Base-by-base conservation (phyloP, 2,797 vertebrate species). In the Enteromius argenteus region DNA sequence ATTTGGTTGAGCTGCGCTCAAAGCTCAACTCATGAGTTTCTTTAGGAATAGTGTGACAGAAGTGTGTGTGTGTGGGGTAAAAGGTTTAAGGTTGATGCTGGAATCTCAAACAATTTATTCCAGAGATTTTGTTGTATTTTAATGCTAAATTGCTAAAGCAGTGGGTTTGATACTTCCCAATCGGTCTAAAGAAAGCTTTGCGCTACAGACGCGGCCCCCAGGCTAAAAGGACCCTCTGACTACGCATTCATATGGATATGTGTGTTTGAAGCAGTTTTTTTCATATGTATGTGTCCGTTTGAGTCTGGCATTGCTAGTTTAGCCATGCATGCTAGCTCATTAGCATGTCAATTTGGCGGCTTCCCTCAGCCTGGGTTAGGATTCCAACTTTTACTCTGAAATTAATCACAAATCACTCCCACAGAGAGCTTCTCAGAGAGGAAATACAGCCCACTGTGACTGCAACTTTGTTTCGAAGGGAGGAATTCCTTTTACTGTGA, bases 221-320 rank as follows among this genome's bases (percentile, higher is more conserved):
- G 69, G 39, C 60, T 84, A 27, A 85, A 80, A 85, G 58, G 73
- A 80, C 74, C 39, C 66, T 80, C 76, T 32, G 79, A 64, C 80
- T 80, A 32, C 5, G 51, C 77, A 87, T 87, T 89, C 85, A 87
- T 86, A 86, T 88, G 85, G 79, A 89, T 86, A 89, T 89, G 67
- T 81, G 68, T 46, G 82, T 87, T 73, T 82, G 80, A 84, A 78
- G 66, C 19, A 1, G 4, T 72, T 82, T 72, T 84, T 79, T 80
- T 79, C 56, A 53, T 74, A 67, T 80, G 58, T 14, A 80, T 80
- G 69, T 73, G 62, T 51, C 19, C 5, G 19, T 71, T 84, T 71
- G 23, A 69, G 64, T 56, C 71, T n/a, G 49, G 23, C 49, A 13
- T 60, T n/a, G 37, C 51, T 35, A 79, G 51, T 83, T 82, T 72